Percentiles rank a stretch among this genome's conserved stretches.
Conservation (phyloP, 2,888 invertebrate species). For the Stegana nigrithorax region DNA sequence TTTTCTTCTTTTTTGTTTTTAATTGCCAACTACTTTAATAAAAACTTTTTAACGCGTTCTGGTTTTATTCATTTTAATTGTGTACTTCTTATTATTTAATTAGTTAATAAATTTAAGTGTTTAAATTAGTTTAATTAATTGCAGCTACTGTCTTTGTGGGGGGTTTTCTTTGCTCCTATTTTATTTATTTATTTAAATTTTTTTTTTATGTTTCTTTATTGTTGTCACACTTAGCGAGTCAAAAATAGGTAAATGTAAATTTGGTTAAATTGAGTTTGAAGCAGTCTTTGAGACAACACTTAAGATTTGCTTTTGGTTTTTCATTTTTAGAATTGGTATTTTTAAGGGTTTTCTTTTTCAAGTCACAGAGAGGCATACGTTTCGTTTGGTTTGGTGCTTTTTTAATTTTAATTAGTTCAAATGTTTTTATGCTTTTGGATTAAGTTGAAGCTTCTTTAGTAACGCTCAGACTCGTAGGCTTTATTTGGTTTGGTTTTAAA, state of each 20-base stretch:
- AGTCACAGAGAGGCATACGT: background rate
- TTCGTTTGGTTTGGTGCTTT: background rate
- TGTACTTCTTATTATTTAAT: too few species aligned
- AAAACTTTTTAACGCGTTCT: too few species aligned
- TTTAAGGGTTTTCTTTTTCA: too few species aligned
- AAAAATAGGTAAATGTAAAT: background rate
- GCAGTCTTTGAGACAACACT: conserved; percentile 13
- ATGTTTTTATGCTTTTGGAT: too few species aligned
- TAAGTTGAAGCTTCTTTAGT: too few species aligned
- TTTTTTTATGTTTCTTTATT: conserved; percentile 18
- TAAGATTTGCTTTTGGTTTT: too few species aligned
- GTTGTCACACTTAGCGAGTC: conserved; percentile 29
- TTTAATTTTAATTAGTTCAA: background rate
- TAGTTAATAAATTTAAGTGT: too few species aligned
- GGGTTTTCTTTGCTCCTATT: background rate
- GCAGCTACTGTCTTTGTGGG: background rate
- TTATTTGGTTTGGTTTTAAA: conserved; percentile 5
- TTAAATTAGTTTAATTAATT: too few species aligned
- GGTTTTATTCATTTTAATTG: too few species aligned
- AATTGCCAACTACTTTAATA: too few species aligned
- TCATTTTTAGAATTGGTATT: too few species aligned
- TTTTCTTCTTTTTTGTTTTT: conserved; percentile 4
- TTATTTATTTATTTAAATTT: conserved; percentile 19
- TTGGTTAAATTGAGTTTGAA: conserved; percentile 9
- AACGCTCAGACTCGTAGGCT: background rate